phyloP scores from a whole-genome alignment of 2,797 vertebrate genomes.

The Pangasius djambal region DNA sequence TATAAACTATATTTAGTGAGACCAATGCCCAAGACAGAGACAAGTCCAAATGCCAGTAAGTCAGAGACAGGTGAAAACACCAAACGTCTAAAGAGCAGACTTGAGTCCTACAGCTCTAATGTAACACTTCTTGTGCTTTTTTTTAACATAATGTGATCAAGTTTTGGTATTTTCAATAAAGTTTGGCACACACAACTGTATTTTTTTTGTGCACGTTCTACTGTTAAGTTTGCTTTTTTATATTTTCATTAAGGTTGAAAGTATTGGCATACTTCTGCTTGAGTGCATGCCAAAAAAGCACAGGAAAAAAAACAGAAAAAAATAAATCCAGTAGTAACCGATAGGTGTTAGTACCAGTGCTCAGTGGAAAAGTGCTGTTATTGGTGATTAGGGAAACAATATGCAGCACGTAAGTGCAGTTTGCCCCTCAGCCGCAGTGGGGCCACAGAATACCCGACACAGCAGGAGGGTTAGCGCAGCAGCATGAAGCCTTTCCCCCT shows the following conservation, averaged over 20 bases:
- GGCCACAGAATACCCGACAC: background rate
- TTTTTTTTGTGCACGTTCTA: background rate
- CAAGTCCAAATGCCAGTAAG: background rate
- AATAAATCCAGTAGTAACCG: background rate
- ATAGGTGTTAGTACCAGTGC: background rate
- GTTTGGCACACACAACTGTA: background rate
- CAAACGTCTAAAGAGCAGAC: background rate
- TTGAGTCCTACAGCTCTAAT: background rate
- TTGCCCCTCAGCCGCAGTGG: background rate
- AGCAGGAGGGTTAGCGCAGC: background rate
- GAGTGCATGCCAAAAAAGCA: background rate
- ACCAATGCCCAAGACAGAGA: background rate
- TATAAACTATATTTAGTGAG: background rate
- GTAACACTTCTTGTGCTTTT: background rate
- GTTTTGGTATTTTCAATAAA: background rate
- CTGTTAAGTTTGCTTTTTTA: background rate
- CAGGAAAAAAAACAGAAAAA: background rate
- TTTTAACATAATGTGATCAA: background rate
- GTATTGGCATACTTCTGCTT: background rate
- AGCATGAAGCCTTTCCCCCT: constrained; percentile 4
- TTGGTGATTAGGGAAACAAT: background rate
- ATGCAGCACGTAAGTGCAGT: constrained; percentile 1
- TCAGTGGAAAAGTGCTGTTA: background rate
- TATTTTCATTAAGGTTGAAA: background rate
- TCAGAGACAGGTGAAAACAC: background rate